Conservation (phyloP, 1,140 invertebrate genomes). For the Ladona fulva region DNA sequence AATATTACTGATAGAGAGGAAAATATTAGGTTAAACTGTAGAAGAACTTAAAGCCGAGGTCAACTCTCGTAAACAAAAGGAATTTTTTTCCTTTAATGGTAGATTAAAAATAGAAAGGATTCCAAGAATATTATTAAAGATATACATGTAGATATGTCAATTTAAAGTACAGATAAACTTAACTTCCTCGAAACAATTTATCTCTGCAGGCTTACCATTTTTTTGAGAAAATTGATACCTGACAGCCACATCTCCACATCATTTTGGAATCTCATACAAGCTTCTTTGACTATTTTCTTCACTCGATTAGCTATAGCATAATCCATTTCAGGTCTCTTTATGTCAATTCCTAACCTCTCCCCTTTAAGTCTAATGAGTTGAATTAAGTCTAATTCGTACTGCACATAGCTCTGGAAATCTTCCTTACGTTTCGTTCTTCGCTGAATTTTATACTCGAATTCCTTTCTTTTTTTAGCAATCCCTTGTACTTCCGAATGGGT, state of each 20-base stretch:
- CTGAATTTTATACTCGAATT: conserved; percentile 62
- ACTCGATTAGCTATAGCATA: conserved; percentile 52
- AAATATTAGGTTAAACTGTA: too few species aligned
- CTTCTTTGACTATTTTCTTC: conserved; percentile 51
- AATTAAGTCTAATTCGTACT: conserved; percentile 59
- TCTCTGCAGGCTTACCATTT: conserved; percentile 42
- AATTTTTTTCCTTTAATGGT: too few species aligned
- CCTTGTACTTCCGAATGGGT: conserved; percentile 39
- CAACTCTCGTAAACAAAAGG: too few species aligned
- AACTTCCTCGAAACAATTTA: too few species aligned
- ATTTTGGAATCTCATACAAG: conserved; percentile 50
- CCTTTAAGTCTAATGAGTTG: conserved; percentile 47
- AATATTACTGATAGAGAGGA: too few species aligned
- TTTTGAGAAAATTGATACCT: conserved; percentile 60
- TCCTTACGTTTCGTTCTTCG: conserved; percentile 54
- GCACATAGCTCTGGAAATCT: conserved; percentile 61
- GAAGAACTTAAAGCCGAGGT: too few species aligned
- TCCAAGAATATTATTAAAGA: too few species aligned
- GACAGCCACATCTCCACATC: conserved; percentile 61
- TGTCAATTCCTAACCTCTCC: conserved; percentile 25
- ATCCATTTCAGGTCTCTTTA: conserved; percentile 50
- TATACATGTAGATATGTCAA: too few species aligned
- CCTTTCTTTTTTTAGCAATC: conserved; percentile 56
- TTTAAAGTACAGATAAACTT: neutral
- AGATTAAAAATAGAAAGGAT: too few species aligned